Evolutionary conservation across 2,797 vertebrate species (phyloP).

Genomic region (Lagodon rhomboides): DNA sequence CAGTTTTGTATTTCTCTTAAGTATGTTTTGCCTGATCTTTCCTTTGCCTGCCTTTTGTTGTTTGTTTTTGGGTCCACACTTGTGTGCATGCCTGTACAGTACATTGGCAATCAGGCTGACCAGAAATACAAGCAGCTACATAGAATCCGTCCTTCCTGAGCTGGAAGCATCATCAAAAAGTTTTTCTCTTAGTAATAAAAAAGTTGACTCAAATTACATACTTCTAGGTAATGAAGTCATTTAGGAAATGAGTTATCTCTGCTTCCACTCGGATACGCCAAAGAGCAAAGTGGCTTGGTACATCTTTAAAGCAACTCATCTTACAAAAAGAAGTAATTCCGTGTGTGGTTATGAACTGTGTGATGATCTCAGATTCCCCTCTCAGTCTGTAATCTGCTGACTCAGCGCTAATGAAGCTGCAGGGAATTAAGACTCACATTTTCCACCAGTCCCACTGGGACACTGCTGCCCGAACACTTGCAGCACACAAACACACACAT

Average conservation of each 20-base stretch:
- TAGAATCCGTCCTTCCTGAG: neutral
- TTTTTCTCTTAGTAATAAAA: neutral
- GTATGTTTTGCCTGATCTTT: no score
- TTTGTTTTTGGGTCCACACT: no score
- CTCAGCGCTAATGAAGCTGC: constrained; percentile 37
- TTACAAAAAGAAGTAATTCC: constrained; percentile 1
- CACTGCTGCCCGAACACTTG: no score
- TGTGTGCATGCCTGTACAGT: neutral
- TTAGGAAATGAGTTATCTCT: constrained; percentile 12
- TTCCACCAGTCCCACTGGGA: no score
- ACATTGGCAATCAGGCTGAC: neutral
- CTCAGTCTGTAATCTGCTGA: constrained; percentile 45
- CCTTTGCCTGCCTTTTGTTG: no score
- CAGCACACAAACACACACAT: no score
- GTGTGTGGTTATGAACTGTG: neutral
- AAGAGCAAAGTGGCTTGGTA: neutral
- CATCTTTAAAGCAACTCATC: constrained; percentile 16
- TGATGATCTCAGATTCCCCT: constrained; percentile 11
- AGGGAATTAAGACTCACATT: constrained; percentile 34
- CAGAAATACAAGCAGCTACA: constrained; percentile 9
- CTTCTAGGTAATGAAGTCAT: constrained; percentile 7
- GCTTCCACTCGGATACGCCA: neutral
- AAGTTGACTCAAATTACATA: neutral
- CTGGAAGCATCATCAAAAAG: neutral
- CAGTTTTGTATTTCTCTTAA: no score